Conservation (phyloP, 92 coral and sea anemone species). For the Paramuricea clavata region DNA sequence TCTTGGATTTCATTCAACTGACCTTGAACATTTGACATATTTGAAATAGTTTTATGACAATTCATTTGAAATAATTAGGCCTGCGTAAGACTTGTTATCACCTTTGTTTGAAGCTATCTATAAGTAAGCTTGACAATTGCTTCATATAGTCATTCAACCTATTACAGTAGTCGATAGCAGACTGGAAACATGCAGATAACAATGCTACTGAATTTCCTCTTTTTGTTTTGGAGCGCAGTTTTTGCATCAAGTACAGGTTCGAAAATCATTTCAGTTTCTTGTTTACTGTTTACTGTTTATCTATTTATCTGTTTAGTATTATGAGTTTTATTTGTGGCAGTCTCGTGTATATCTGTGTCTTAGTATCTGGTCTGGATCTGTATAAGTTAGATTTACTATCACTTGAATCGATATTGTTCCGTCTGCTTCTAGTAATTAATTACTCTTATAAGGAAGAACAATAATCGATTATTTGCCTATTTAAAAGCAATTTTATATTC, state of each 20-base stretch:
- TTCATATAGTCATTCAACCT: background rate
- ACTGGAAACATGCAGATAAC: conserved; percentile 2
- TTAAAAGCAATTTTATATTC: background rate
- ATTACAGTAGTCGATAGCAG: background rate
- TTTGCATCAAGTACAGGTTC: conserved; percentile 10
- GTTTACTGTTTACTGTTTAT: background rate
- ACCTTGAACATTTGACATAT: background rate
- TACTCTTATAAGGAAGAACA: background rate
- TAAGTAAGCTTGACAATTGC: background rate
- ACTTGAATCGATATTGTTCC: too few species aligned
- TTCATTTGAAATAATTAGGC: background rate
- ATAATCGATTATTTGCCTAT: background rate
- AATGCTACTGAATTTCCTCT: background rate
- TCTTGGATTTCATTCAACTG: background rate
- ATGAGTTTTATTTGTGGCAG: too few species aligned
- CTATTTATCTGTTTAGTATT: too few species aligned
- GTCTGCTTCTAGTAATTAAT: too few species aligned
- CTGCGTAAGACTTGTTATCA: conserved; percentile 3
- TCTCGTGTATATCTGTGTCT: background rate
- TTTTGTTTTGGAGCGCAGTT: conserved; percentile 3
- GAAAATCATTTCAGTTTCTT: background rate
- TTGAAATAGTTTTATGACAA: background rate
- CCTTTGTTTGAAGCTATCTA: background rate
- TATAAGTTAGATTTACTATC: too few species aligned
- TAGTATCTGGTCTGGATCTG: background rate